Percentiles rank a stretch among this genome's conserved stretches.
Conservation (phyloP, 2,113 vertebrate species). For the Mirounga angustirostris region DNA sequence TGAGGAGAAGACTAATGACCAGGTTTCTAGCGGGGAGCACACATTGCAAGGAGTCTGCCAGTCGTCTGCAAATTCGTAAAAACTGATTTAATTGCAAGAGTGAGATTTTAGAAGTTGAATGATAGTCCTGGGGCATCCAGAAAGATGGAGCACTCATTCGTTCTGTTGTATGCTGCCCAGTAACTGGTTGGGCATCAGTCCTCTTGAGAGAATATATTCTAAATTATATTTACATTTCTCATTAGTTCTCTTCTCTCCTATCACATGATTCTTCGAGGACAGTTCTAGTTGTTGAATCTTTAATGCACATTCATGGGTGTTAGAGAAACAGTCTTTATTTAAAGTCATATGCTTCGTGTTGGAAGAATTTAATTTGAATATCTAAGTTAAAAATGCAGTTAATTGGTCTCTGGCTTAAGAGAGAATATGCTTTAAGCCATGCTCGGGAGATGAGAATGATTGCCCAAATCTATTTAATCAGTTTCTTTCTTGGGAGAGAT, state of each 20-base stretch:
- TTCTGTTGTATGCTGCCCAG: background rate
- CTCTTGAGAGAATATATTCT: background rate
- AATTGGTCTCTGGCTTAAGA: conserved; percentile 13
- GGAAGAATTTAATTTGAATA: conserved; percentile 48
- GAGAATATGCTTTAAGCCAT: background rate
- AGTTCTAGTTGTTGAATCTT: conserved; percentile 41
- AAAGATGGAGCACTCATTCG: background rate
- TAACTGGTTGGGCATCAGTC: background rate
- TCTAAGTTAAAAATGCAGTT: conserved; percentile 50
- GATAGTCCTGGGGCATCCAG: background rate
- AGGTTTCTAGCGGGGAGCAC: background rate
- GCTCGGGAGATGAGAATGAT: background rate
- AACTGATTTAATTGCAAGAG: background rate
- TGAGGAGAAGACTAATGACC: background rate
- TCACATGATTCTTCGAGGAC: background rate
- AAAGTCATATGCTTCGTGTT: background rate
- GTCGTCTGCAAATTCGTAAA: background rate
- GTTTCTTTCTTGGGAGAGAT: background rate
- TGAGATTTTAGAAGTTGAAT: conserved; percentile 18
- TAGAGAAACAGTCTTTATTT: conserved; percentile 40
- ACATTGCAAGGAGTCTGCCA: background rate
- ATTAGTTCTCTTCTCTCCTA: conserved; percentile 24
- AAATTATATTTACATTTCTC: conserved; percentile 58
- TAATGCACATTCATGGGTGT: background rate
- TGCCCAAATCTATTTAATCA: background rate